Evolutionary conservation across 2,113 vertebrate genomes (phyloP), one percentile per base, ranked within the genome.

Genomic region (Globicephala melas): DNA sequence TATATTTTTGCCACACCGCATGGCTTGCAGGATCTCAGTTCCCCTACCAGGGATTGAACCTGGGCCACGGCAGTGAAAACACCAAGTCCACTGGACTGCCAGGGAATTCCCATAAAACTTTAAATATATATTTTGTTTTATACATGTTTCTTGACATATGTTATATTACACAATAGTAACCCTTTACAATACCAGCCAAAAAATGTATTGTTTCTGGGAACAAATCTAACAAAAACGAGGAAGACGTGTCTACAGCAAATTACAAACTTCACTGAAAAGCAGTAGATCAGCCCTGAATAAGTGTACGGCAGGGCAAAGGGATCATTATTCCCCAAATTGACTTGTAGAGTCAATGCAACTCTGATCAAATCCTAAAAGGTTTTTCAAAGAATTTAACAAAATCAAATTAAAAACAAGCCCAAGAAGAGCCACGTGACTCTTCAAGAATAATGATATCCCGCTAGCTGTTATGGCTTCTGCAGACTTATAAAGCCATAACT

Each of bases 231-330:
- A 79, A n/a, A 65, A 31, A 9, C 33, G 65, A 87, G n/a, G 23
- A 21, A 68, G 50, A 53, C n/a, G n/a, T 36, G 14, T 8, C 20
- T 50, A 20, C 20, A n/a, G 81, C 20, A 9, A 44, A 26, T 20
- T 10, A 79, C 47, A 73, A 20, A 7, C 36, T 36, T 38, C 21
- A 23, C 17, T 33, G 70, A 31, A 74, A 83, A 3, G 6, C 7
- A 1, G 26, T 2, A 36, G 33, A n/a, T 26, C 36, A 15, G 11
- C 23, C 36, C 80, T 58, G 18, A 1, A 38, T n/a, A 10, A 38
- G 17, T 2, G 3, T 2, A 2, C 1, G 10, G 33, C 2, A 18
- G 4, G 28, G n/a, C 5, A 4, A 71, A 1, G 6, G 33, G 9
- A 2, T 28, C 28, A 6, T 23, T 1, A 3, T 5, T 28, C 44